Percentiles rank a stretch among this genome's conserved stretches.
phyloP scores from a whole-genome alignment of 2,888 invertebrate genomes.

The Caenorhabditis afra region DNA sequence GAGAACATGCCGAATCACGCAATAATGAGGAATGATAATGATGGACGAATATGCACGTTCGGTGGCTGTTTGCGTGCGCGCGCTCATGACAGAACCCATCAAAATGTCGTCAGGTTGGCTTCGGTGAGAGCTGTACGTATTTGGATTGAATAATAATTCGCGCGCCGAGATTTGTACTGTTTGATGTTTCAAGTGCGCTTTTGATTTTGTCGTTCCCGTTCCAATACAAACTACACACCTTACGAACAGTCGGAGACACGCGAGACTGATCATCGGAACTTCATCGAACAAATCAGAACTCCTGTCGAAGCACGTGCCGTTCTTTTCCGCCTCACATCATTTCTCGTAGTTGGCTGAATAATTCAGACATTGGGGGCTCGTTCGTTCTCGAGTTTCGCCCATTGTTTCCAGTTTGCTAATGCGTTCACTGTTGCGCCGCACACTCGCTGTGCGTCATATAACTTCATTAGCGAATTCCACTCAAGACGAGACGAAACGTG shows the following conservation, averaged over 20 bases:
- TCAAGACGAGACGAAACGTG: constrained; percentile 42
- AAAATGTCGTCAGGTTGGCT: constrained; percentile 48
- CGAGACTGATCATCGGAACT: no score
- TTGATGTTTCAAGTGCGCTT: constrained; percentile 34
- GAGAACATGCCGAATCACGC: constrained; percentile 28
- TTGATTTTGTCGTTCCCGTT: constrained; percentile 24
- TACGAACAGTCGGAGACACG: no score
- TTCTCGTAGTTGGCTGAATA: neutral
- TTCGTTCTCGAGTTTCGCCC: constrained; percentile 1
- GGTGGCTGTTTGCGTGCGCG: constrained; percentile 38
- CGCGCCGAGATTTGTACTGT: constrained; percentile 36
- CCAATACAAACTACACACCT: neutral
- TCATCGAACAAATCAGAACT: no score
- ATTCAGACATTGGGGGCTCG: constrained; percentile 5
- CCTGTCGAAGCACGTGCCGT: no score
- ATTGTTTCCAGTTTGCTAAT: constrained; percentile 25
- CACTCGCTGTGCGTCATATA: constrained; percentile 40
- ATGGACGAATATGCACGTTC: constrained; percentile 20
- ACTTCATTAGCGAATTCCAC: constrained; percentile 56
- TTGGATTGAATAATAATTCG: constrained; percentile 42
- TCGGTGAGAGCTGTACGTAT: constrained; percentile 29
- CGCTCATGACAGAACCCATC: constrained; percentile 57
- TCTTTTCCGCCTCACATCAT: neutral
- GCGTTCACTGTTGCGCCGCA: constrained; percentile 37
- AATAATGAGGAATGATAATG: constrained; percentile 26